Evolutionary conservation across 2,113 vertebrate species (phyloP), one percentile per base, ranked within the genome.

Genomic region (Paralichthys olivaceus): DNA sequence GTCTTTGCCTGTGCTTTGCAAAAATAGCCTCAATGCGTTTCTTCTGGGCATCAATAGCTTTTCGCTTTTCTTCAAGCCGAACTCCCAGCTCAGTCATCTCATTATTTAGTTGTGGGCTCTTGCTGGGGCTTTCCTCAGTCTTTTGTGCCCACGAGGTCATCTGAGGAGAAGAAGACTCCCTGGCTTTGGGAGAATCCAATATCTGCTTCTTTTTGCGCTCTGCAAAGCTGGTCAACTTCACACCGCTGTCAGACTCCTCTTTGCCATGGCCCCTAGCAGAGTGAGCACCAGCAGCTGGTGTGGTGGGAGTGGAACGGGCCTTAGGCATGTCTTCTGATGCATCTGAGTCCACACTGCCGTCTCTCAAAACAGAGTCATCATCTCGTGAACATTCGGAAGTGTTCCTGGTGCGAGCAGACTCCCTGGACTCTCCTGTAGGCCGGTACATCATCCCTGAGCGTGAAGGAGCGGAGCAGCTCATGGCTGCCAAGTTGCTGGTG

Each of bases 1-100:
- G 85, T 7, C 95, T 93, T 79, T 99, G 96, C 1, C 97, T 93
- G 77, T 98, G 97, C 77, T 97, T 96, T 72, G 96, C 95, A 65
- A 98, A 99, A 49, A 99, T 97, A 77, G 96, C 96, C 74, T 99
- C 97, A 2, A 99, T 98, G 2, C 97, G 94, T 12, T 96, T 96
- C 74, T 99, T 99, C 83, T 99, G 97, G 0, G 97, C 96, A 82
- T 99, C 97, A 0, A 99, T 99, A 55, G 97, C 97, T 14, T 94
- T 93, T 0, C 97, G 94, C 9, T 97, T 98, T 80, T 98, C 97
- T 81, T 97, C 97, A 57, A 99, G 85, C 0, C 97, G 93, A 0
- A 88, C 95, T 0, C 96, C 95, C 4, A 99, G 89, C 72, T 98
- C 95, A 0, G 88, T 92, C 96, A 98, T 96, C 72, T 98, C 97